These are phyloP conservation scores for Antitype chi DNA, from an alignment of 2,888 invertebrate genomes.

Conservation along the genomic window DNA sequence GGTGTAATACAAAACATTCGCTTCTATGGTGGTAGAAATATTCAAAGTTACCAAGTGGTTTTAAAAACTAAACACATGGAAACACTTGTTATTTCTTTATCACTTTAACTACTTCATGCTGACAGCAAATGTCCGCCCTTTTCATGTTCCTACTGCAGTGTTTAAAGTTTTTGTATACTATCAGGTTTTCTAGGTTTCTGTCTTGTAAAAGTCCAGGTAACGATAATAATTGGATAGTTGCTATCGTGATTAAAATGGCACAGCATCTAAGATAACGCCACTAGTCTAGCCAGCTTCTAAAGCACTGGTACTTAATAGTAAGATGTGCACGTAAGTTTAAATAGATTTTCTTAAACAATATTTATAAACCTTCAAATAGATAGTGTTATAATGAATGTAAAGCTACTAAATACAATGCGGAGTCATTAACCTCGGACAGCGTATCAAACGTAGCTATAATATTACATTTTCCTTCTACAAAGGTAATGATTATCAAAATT, in stretches of 20 bases:
- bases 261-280: neutral
- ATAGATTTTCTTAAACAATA: neutral
- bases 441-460: constrained; percentile 22
- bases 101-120: constrained; percentile 51
- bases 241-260: neutral
- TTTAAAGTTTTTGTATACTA: constrained; percentile 7
- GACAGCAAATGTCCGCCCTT: constrained; percentile 3
- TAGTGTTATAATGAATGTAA: neutral
- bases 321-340: neutral
- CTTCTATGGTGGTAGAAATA: neutral
- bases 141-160: constrained; percentile 14
- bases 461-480: constrained; percentile 43
- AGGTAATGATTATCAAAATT: constrained; percentile 72
- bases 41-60: constrained; percentile 3
- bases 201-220: neutral
- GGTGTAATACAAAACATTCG: constrained; percentile 8
- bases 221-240: neutral
- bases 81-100: constrained; percentile 58
- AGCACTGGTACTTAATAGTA: neutral
- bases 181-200: neutral
- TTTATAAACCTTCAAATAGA: constrained; percentile 1
- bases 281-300: neutral
- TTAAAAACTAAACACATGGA: constrained; percentile 56
- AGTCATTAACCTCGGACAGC: constrained; percentile 54
- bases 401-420: constrained; percentile 1